These are phyloP conservation scores for Chelmon rostratus DNA, from an alignment of 2,797 vertebrate species.

Conservation along the genomic window DNA sequence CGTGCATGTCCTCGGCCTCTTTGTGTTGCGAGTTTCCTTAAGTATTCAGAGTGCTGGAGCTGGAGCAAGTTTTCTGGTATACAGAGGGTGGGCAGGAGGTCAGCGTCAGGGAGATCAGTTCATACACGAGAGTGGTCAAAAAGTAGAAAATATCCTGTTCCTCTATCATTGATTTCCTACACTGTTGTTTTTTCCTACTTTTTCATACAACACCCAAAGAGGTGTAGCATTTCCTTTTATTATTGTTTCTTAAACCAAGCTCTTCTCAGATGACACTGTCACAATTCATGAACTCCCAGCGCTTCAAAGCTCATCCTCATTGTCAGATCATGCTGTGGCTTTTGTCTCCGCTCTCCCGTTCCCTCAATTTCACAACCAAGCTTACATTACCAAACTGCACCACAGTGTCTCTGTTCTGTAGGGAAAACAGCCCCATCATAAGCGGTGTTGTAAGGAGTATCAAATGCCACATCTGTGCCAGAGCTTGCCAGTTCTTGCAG, in stretches of 20 bases:
- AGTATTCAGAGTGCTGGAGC: not conserved
- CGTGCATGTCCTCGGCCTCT: not conserved
- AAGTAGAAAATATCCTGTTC: slow-evolving; percentile 5
- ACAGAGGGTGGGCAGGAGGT: not conserved
- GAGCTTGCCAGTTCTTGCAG: slow-evolving; percentile 41
- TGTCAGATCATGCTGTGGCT: not conserved
- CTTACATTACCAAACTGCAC: not conserved
- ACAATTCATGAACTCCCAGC: not conserved
- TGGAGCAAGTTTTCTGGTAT: not conserved
- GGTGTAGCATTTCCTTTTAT: slow-evolving; percentile 29
- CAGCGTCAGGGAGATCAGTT: not conserved
- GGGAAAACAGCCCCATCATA: not conserved
- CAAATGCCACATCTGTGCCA: not conserved
- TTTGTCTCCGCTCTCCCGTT: not conserved
- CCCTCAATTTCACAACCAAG: not conserved
- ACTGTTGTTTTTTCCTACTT: not conserved
- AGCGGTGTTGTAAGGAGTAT: slow-evolving; percentile 6
- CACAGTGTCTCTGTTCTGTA: not conserved
- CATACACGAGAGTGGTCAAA: not conserved
- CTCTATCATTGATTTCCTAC: not conserved
- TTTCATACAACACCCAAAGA: not conserved
- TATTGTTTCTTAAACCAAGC: not conserved
- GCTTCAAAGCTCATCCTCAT: not conserved
- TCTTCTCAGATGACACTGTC: slow-evolving; percentile 43
- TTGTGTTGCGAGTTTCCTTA: slow-evolving; percentile 7